Evolutionary conservation across 30 jellyfish, hydroid and myxozoan genomes (phyloP), one percentile per base, ranked within the genome.

Genomic region (Turritopsis rubra): DNA sequence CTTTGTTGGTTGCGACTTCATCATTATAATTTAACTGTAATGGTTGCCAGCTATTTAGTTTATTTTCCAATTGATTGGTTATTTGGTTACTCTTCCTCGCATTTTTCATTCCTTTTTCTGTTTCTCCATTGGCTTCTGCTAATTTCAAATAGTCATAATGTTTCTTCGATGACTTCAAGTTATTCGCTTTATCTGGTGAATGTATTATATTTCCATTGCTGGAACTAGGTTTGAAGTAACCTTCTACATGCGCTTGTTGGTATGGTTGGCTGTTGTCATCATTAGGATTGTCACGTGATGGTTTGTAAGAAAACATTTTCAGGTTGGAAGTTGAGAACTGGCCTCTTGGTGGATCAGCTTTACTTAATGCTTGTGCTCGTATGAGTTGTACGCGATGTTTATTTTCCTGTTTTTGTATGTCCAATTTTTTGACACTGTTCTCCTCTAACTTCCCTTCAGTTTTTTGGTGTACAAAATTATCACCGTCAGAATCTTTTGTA

Each of bases 261-360:
- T 41, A 5, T 41, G 8, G 76, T 22, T 66, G 7, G 16, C 76
- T 8, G 8, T 17, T 17, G 7, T 66, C 27, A 9, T 17, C 29
- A 66, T 66, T 18, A 3, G 7, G 29, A n/a, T 66, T 4, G 76
- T 26, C 27, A 17, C 31, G 77, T 23, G 77, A 68, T 68, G 77
- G 77, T 68, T 68, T 82, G n/a, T 65, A 82, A 8, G 84, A 26
- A 66, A 82, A 82, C 66, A 9, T 18, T 52, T 82, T 82, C 70
- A 82, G 66, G 8, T 71, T 29, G 28, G 88, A 82, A 1, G 88
- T 82, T 7, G 88, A 65, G 84, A 82, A 82, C 52, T 82, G 41
- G 23, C 88, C 88, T 20, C 52, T 22, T 0, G 73, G n/a, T 7
- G 75, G 53, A 65, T 65, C 83, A 18, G 52, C 73, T 80, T 66